Percentiles rank a stretch among this genome's conserved stretches.
These are phyloP conservation scores for Platycheirus albimanus DNA, from an alignment of 2,888 invertebrate genomes.

Conservation along the genomic window DNA sequence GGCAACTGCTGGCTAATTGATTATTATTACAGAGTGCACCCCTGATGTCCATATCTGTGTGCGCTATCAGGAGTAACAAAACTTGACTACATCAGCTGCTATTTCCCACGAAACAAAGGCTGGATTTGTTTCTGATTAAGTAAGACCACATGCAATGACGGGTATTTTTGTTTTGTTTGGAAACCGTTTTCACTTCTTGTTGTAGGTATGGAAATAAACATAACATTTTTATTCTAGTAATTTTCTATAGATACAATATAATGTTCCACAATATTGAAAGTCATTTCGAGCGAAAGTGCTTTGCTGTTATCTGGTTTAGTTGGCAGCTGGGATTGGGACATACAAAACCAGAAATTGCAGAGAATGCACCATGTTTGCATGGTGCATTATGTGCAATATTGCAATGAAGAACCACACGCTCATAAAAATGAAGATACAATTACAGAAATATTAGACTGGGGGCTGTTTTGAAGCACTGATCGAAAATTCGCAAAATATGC, in stretches of 20 bases:
- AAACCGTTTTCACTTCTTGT: slow-evolving; percentile 12
- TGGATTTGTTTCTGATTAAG: slow-evolving; percentile 9
- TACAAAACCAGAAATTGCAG: slow-evolving; percentile 45
- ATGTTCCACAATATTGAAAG: slow-evolving; percentile 29
- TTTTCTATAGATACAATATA: background rate
- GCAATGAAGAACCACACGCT: slow-evolving; percentile 36
- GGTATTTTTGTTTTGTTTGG: background rate
- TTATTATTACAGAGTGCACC: slow-evolving; percentile 32
- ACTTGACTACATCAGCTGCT: slow-evolving; percentile 30
- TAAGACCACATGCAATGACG: slow-evolving; percentile 17
- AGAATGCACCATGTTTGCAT: background rate
- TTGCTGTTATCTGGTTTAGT: slow-evolving; percentile 37
- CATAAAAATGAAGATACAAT: slow-evolving; percentile 42
- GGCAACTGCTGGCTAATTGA: slow-evolving; percentile 50
- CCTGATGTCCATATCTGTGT: too few species aligned
- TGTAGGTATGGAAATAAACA: background rate
- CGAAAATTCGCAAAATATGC: slow-evolving; percentile 35
- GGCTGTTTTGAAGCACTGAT: slow-evolving; percentile 8
- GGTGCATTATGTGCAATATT: slow-evolving; percentile 25
- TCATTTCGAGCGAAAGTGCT: slow-evolving; percentile 54
- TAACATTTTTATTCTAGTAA: background rate
- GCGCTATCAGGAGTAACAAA: background rate
- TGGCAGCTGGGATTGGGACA: slow-evolving; percentile 47
- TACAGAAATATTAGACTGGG: slow-evolving; percentile 27
- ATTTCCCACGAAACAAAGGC: slow-evolving; percentile 19